phyloP scores from a whole-genome alignment of 2,888 invertebrate species.

The Aspidiotus rigidus region DNA sequence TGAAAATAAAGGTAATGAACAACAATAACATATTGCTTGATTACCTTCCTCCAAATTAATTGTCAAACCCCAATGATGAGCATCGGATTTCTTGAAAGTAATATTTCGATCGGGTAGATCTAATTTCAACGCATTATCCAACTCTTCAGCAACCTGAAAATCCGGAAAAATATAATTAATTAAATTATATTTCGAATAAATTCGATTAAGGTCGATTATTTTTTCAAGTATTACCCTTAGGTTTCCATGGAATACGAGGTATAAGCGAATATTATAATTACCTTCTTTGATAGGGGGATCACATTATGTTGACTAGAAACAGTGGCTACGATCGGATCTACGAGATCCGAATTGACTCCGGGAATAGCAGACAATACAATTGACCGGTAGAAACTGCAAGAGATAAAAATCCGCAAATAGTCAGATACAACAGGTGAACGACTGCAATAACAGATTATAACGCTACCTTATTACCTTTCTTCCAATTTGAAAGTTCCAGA shows the following conservation, averaged over 20 bases:
- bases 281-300: slow-evolving; percentile 1
- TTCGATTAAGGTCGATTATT: too few species aligned
- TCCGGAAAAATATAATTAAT: not conserved
- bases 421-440: not conserved
- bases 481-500: slow-evolving; percentile 12
- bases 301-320: slow-evolving; percentile 15
- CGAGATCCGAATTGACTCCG: not conserved
- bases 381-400: slow-evolving; percentile 24
- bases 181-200: too few species aligned
- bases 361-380: slow-evolving; percentile 14
- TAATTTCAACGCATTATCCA: slow-evolving; percentile 11
- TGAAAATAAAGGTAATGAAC: slow-evolving; percentile 53
- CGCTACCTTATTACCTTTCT: slow-evolving; percentile 2
- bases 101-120: slow-evolving; percentile 22
- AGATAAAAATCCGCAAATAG: not conserved
- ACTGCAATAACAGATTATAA: not conserved
- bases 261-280: slow-evolving; percentile 7
- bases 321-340: slow-evolving; percentile 9
- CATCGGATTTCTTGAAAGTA: not conserved
- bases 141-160: slow-evolving; percentile 11
- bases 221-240: too few species aligned
- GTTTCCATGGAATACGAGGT: too few species aligned
- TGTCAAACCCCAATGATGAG: slow-evolving; percentile 49
- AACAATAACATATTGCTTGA: slow-evolving; percentile 41
- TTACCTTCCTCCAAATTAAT: slow-evolving; percentile 39